phyloP scores from a whole-genome alignment of 1,140 invertebrate genomes.

The Popillia japonica region DNA sequence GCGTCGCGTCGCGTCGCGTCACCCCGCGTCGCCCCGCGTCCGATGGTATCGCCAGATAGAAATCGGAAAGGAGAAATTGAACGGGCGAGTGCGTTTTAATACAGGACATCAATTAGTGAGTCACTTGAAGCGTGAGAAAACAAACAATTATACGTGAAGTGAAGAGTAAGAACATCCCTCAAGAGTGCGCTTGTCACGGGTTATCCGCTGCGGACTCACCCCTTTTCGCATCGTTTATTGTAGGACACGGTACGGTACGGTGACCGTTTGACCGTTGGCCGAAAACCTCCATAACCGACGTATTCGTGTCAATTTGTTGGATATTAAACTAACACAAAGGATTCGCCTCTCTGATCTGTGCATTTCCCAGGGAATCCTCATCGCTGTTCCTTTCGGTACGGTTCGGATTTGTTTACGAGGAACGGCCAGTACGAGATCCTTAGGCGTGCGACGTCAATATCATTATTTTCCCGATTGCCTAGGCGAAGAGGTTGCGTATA shows the following conservation, averaged over 20 bases:
- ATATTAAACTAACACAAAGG: conserved; percentile 52
- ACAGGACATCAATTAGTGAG: conserved; percentile 59
- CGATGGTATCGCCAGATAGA: conserved; percentile 1
- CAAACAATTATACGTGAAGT: conserved; percentile 60
- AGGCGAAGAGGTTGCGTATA: conserved; percentile 37
- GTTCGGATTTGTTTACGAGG: conserved; percentile 50
- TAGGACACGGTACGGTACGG: conserved; percentile 51
- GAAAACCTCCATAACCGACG: conserved; percentile 48
- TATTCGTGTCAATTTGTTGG: conserved; percentile 56
- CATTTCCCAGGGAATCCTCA: conserved; percentile 35
- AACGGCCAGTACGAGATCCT: conserved; percentile 49
- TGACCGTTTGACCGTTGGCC: conserved; percentile 47
- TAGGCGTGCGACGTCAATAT: conserved; percentile 47
- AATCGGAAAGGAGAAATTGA: conserved; percentile 42
- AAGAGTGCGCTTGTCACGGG: conserved; percentile 57
- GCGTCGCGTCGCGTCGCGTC: no score
- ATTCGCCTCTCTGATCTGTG: neutral
- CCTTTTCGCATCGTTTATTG: conserved; percentile 47
- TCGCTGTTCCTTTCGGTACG: no score
- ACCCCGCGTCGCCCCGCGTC: no score
- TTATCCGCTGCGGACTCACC: conserved; percentile 55
- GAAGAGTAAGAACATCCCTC: conserved; percentile 52
- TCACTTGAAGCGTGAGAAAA: conserved; percentile 59
- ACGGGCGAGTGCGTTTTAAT: conserved; percentile 55
- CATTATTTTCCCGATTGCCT: conserved; percentile 57